These are phyloP conservation scores for Sinocyclocheilus rhinocerous DNA, from an alignment of 2,113 vertebrate species.

Conservation along the genomic window DNA sequence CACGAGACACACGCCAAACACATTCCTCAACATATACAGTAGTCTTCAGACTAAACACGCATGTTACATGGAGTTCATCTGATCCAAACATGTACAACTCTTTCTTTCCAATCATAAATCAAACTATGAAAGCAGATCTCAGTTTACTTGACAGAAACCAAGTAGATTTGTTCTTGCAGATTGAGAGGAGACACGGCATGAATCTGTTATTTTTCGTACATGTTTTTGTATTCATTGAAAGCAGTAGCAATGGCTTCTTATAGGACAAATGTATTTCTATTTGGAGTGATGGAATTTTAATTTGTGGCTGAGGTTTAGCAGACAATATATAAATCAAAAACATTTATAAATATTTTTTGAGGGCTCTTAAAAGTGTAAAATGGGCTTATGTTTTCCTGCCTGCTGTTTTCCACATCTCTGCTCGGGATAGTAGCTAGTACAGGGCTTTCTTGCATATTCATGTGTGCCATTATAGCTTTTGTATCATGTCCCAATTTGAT, in stretches of 20 bases:
- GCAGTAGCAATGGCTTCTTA: slow-evolving; percentile 55
- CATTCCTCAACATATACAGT: slow-evolving; percentile 56
- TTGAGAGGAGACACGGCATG: neutral
- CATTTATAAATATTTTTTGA: neutral
- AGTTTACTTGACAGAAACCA: slow-evolving; percentile 45
- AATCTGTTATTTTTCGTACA: slow-evolving; percentile 13
- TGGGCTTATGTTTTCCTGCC: neutral
- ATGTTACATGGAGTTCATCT: slow-evolving; percentile 56
- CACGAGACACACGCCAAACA: slow-evolving; percentile 47
- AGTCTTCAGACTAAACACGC: slow-evolving; percentile 60
- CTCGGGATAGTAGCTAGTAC: too few species aligned
- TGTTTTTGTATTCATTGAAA: slow-evolving; percentile 11
- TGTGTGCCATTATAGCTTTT: neutral
- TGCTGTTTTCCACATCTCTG: too few species aligned
- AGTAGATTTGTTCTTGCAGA: slow-evolving; percentile 26
- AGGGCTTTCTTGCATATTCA: neutral
- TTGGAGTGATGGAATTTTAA: neutral
- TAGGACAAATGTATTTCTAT: neutral
- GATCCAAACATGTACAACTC: slow-evolving; percentile 58
- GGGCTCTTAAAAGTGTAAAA: neutral
- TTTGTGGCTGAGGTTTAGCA: neutral
- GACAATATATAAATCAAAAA: neutral
- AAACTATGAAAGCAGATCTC: slow-evolving; percentile 48
- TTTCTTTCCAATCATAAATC: slow-evolving; percentile 56
- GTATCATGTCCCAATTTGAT: neutral